Evolutionary conservation across 2,888 invertebrate species (phyloP), one percentile per base, ranked within the genome.

Genomic region (Cantharis rustica): DNA sequence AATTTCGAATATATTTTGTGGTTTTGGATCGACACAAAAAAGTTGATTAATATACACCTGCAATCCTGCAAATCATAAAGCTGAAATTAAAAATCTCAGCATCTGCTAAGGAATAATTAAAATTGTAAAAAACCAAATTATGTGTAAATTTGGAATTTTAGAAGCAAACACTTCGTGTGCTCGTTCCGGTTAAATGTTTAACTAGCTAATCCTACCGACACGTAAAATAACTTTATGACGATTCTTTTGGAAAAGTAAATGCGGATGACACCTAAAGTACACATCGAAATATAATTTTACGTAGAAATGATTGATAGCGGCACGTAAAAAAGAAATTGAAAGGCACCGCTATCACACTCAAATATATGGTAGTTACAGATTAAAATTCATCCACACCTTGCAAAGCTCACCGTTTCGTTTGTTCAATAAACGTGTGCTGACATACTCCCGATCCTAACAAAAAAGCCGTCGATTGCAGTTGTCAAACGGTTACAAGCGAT

Each of bases 281-380:
- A 69, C 61, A 69, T 62, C 69, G 73, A 31, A 73, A 26, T 70
- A 69, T 71, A 69, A 70, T 76, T 76, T 73, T 75, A 64, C 74
- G 69, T 61, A 23, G 75, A 77, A 77, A 72, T 72, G 75, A 72
- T 74, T 73, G 75, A 75, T 74, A 74, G 72, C 77, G 77, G 77
- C 15, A 27, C 66, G 72, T 72, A 80, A 76, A 80, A 82, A 88
- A 72, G 85, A 82, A 85, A 81, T 88, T 89, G 89, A 90, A 90
- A 90, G 84, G 86, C 79, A 82, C 90, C 90, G 82, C 82, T 82
- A 81, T 80, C 80, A n/a, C 26, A 7, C n/a, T 68, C 68, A 72
- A 72, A 72, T 69, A 72, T 77, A 72, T 76, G 73, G 77, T 77
- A 77, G 77, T 77, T 71, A 23, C 17, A 64, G 75, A 77, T 75